Percentiles rank a stretch among this genome's conserved stretches.
These are phyloP conservation scores for Zaprionus kolodkinae DNA, from an alignment of 1,140 invertebrate genomes.

Conservation along the genomic window DNA sequence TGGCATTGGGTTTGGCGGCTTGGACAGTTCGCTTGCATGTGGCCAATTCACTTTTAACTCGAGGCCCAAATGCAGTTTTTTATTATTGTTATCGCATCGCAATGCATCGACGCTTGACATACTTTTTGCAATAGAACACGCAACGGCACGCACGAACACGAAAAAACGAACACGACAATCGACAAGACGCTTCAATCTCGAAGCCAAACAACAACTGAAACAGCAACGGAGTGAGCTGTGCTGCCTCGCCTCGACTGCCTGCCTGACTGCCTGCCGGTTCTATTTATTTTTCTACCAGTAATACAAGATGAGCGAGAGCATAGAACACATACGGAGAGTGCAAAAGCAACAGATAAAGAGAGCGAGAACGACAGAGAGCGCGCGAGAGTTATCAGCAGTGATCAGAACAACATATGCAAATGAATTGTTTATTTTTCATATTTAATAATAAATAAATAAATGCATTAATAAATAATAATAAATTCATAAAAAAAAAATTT, in stretches of 20 bases:
- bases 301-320: slow-evolving; percentile 15
- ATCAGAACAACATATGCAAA: neutral
- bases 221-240: no score
- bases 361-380: neutral
- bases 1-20: neutral
- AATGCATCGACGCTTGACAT: slow-evolving; percentile 39
- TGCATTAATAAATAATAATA: no score
- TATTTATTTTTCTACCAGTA: slow-evolving; percentile 31
- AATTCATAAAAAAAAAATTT: no score
- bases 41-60: slow-evolving; percentile 40
- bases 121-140: slow-evolving; percentile 34
- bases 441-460: no score
- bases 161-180: neutral
- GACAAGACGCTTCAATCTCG: slow-evolving; percentile 22
- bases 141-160: slow-evolving; percentile 2
- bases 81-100: slow-evolving; percentile 13
- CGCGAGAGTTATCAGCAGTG: neutral
- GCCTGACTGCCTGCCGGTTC: slow-evolving; percentile 23
- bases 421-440: no score
- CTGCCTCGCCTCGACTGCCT: neutral
- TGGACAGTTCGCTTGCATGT: neutral
- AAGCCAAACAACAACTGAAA: slow-evolving; percentile 42
- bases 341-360: neutral
- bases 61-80: slow-evolving; percentile 2
- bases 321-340: neutral